Conservation (phyloP, 2,797 vertebrate species). For the Mionectes olivaceus region DNA sequence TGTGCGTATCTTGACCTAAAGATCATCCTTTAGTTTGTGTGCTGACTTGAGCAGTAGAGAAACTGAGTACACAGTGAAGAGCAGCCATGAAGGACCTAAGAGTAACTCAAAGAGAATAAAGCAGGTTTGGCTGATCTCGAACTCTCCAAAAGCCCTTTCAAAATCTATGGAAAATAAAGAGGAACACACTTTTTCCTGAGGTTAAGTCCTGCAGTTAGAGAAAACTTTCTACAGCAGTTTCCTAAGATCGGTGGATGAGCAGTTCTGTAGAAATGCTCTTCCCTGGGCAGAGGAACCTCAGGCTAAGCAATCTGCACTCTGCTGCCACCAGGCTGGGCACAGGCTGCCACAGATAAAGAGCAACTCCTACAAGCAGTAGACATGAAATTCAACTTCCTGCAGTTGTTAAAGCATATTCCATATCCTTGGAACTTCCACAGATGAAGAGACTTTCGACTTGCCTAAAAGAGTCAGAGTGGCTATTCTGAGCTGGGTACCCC, state of each 20-base stretch:
- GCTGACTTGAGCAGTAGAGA: neutral
- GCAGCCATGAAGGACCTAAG: neutral
- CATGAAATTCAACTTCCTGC: neutral
- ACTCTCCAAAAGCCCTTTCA: neutral
- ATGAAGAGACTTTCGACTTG: neutral
- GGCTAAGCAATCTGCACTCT: fast-evolving
- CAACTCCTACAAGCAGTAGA: neutral
- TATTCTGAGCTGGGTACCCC: neutral
- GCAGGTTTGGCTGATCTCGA: neutral
- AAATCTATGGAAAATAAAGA: neutral
- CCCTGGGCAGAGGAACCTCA: neutral
- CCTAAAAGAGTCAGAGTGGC: neutral
- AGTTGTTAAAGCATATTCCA: neutral
- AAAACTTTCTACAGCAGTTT: neutral
- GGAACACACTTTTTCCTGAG: neutral
- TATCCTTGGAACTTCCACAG: neutral
- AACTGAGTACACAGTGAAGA: neutral
- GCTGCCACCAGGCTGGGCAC: neutral
- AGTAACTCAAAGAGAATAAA: neutral
- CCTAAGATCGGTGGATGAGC: neutral
- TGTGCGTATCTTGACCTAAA: neutral
- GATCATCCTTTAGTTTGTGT: fast-evolving
- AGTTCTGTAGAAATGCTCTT: neutral
- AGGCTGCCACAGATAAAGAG: neutral
- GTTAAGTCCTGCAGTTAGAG: neutral